Base-by-base conservation (phyloP, 1,140 invertebrate species). In the Sesamia nonagrioides region DNA sequence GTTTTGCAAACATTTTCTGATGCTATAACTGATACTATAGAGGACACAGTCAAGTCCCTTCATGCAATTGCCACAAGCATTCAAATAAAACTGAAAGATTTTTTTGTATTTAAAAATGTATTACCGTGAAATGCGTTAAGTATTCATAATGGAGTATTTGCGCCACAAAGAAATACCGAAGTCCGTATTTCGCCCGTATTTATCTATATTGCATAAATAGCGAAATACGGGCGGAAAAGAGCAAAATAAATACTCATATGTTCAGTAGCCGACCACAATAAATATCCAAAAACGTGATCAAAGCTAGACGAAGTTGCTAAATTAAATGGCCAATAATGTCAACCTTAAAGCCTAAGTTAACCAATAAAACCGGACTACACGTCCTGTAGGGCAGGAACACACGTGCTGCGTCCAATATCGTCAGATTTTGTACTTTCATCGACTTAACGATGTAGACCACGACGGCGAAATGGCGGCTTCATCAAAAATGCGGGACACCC, bases 391-490 rank as follows among this genome's bases (percentile, higher is more conserved):
- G 71, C 18, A 37, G 7, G 18, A 42, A 56, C 71, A 60, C 35
- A 71, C 48, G 15, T n/a, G 37, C 54, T 42, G 68, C 40, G 17
- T 68, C 33, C n/a, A 52, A 45, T 71, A 71, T 69, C 68, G 68
- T 54, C 54, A 33, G 68, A 18, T 17, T 60, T 45, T 35, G 18
- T 42, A 74, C 71, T 74, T 74, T 60, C 54, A 74, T 60, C 71
- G 71, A 11, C 40, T 48, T 48, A 42, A 60, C 71, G 37, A 40
- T 52, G 40, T 40, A 27, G 56, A 60, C 71, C 52, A 56, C 71
- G 52, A 66, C 42, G 37, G 37, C 17, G 42, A 21, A 58, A 73
- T 56, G 40, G 54, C 52, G 40, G 54, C 54, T 74, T 74, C 54
- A 74, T 60, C 52, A 56, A 74, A 42, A 58, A 74, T 74, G 71